Evolutionary conservation across 2,888 invertebrate genomes (phyloP), one percentile per base, ranked within the genome.

Genomic region (Selenia dentaria): DNA sequence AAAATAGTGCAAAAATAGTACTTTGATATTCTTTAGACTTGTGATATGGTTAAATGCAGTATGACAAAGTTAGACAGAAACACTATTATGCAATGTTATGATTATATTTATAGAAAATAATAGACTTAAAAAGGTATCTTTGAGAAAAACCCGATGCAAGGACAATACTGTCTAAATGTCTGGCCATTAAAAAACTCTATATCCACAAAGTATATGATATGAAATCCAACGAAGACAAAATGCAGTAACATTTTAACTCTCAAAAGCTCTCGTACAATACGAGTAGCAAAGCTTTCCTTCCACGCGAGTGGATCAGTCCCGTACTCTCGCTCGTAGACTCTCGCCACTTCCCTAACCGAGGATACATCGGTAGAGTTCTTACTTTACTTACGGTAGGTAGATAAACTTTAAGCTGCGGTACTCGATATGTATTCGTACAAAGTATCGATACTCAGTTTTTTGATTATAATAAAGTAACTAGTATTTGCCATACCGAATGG

Each of bases 161-260:
- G n/a, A n/a, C n/a, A n/a, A n/a, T n/a, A n/a, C n/a, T n/a, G n/a
- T n/a, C n/a, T n/a, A n/a, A n/a, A n/a, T n/a, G n/a, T n/a, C n/a
- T n/a, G n/a, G n/a, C 16, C 16, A 16, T 16, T 16, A 16, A 2
- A 3, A 3, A 16, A 16, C 4, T 16, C 16, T 16, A 16, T 3
- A 16, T 16, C 16, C 16, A 16, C 4, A 16, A 16, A 2, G 4
- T 4, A 16, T 16, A 16, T 16, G 2, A 36, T 32, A 41, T 37
- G 34, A 36, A 40, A 41, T 42, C 28, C 37, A 37, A 18, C 13
- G 24, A 28, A 42, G 47, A 48, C 41, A 38, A 48, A 42, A 48
- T 48, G 37, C 47, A 48, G 47, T 48, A 48, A 48, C 41, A 48
- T 41, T 42, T 48, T 42, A 36, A 37, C 33, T 42, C 32, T 46